These are phyloP conservation scores for Lithophane ornitopus DNA, from an alignment of 2,888 invertebrate species.

Conservation along the genomic window DNA sequence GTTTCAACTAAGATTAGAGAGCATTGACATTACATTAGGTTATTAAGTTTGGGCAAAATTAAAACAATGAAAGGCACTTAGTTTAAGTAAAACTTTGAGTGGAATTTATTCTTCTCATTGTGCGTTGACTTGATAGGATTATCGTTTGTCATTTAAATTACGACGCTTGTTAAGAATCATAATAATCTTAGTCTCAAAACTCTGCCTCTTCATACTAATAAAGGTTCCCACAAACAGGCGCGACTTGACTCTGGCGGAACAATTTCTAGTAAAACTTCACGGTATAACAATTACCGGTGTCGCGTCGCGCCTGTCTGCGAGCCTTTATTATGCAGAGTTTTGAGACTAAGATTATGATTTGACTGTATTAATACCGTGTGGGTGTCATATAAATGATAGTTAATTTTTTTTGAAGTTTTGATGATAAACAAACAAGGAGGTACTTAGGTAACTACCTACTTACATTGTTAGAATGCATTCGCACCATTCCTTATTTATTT, in stretches of 20 bases:
- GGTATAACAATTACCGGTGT: too few relatives aligned
- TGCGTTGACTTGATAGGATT: neutral
- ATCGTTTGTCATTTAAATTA: neutral
- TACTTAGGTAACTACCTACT: neutral
- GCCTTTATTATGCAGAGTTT: neutral
- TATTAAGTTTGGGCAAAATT: conserved; percentile 30
- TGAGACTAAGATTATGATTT: neutral
- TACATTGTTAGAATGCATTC: neutral
- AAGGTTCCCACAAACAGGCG: too few relatives aligned
- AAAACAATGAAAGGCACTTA: conserved; percentile 55
- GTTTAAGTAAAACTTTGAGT: conserved; percentile 29
- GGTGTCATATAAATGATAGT: neutral
- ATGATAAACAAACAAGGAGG: neutral
- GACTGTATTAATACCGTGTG: neutral
- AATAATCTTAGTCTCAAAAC: too few relatives aligned
- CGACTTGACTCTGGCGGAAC: too few relatives aligned
- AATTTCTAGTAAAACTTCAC: too few relatives aligned
- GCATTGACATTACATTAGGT: conserved; percentile 12
- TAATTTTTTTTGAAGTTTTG: neutral
- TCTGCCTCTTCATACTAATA: too few relatives aligned
- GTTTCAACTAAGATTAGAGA: conserved; percentile 31
- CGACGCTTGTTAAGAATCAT: neutral
- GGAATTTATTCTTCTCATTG: conserved; percentile 26
- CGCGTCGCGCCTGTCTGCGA: too few relatives aligned
- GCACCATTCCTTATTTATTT: neutral